Evolutionary conservation across 2,888 invertebrate genomes (phyloP).

Genomic region (Saturnia japonica): DNA sequence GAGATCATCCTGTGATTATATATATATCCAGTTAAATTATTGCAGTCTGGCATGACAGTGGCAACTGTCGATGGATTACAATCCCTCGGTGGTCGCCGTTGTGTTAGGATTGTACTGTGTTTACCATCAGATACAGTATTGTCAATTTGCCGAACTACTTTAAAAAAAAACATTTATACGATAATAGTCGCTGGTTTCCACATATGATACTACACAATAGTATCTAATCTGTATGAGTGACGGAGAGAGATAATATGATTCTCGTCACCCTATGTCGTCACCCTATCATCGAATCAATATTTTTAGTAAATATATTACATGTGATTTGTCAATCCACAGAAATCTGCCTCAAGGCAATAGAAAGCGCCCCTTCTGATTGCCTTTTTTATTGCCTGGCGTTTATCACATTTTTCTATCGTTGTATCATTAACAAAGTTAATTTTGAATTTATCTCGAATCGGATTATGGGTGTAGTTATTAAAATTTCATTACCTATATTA

Average conservation of each 20-base stretch:
- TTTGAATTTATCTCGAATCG: not conserved
- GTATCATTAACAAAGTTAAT: not conserved
- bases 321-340: slow-evolving; percentile 4
- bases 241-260: not conserved
- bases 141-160: too few species aligned
- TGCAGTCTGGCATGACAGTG: too few species aligned
- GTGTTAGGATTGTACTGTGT: too few species aligned
- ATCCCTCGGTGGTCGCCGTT: too few species aligned
- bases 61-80: too few species aligned
- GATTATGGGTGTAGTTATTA: not conserved
- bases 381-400: slow-evolving; percentile 4
- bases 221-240: not conserved
- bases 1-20: too few species aligned
- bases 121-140: too few species aligned
- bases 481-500: not conserved
- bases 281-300: slow-evolving; percentile 2
- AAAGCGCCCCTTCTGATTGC: slow-evolving; percentile 4
- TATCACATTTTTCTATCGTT: not conserved
- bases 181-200: not conserved
- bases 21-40: too few species aligned
- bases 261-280: slow-evolving; percentile 1
- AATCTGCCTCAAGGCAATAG: slow-evolving; percentile 2
- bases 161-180: not conserved
- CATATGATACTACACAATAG: not conserved
- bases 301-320: slow-evolving; percentile 3